phyloP scores from a whole-genome alignment of 2,888 invertebrate genomes.

The Sarcophaga carnaria region DNA sequence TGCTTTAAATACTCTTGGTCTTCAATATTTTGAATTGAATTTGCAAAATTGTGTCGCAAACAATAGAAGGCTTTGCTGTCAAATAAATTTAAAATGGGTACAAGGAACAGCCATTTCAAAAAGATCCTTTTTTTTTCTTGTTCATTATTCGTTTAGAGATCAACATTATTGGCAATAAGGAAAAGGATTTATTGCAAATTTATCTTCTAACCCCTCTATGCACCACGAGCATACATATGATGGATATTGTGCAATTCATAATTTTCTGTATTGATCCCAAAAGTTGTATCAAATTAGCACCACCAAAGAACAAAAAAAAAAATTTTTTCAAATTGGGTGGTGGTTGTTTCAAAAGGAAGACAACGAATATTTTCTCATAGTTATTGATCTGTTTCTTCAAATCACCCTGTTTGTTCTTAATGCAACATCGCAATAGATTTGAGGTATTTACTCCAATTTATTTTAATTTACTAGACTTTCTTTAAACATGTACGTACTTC shows the following conservation, averaged over 20 bases:
- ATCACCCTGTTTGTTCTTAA: conserved; percentile 45
- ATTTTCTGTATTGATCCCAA: conserved; percentile 9
- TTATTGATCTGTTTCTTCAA: conserved; percentile 22
- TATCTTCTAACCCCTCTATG: conserved; percentile 7
- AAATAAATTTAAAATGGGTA: conserved; percentile 60
- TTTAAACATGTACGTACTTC: neutral
- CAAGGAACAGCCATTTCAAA: conserved; percentile 10
- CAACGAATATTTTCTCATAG: conserved; percentile 26
- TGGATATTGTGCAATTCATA: conserved; percentile 9
- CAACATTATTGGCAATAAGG: conserved; percentile 47
- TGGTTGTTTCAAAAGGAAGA: neutral
- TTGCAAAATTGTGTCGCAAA: conserved; percentile 36
- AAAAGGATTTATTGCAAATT: conserved; percentile 64
- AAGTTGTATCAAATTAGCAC: conserved; percentile 53
- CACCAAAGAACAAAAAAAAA: conserved; percentile 38
- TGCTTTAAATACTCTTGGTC: conserved; percentile 28
- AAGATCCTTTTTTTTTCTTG: conserved; percentile 9
- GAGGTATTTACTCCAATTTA: conserved; percentile 50
- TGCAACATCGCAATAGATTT: too few species aligned
- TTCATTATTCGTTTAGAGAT: neutral
- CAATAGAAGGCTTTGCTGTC: conserved; percentile 64
- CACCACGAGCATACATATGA: neutral
- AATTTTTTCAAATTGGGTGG: neutral
- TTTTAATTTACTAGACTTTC: conserved; percentile 52
- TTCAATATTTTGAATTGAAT: conserved; percentile 30